A percentile compares a stretch with the other conserved stretches of the same genome.
phyloP scores from a whole-genome alignment of 2,797 vertebrate species.

The Scyliorhinus canicula region DNA sequence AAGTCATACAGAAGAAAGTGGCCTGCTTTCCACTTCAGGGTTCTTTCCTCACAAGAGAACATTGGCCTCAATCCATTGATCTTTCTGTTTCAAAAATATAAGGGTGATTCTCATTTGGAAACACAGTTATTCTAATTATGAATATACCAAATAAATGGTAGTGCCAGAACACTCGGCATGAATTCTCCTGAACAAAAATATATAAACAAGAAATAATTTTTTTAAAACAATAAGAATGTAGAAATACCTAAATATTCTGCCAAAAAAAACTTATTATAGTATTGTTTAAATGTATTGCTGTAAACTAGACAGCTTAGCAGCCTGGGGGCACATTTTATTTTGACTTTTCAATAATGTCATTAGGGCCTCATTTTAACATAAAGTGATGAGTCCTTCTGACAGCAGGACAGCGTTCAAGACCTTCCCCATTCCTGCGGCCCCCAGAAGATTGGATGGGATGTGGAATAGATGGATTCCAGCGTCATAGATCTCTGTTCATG shows the following conservation, averaged over 20 bases:
- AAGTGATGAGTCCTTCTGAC: neutral
- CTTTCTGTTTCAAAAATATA: neutral
- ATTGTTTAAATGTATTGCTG: neutral
- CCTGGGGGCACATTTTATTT: neutral
- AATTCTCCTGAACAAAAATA: neutral
- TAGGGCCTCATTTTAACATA: neutral
- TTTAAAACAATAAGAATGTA: neutral
- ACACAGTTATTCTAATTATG: neutral
- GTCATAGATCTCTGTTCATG: neutral
- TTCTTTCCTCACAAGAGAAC: neutral
- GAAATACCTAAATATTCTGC: neutral
- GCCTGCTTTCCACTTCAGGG: neutral
- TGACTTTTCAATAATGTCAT: neutral
- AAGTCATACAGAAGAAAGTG: neutral
- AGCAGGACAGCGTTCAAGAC: neutral
- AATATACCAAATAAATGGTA: neutral
- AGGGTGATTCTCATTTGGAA: neutral
- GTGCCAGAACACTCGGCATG: neutral
- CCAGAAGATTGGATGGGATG: too few relatives aligned
- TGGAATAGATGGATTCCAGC: neutral
- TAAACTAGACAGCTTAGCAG: neutral
- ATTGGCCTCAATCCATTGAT: neutral
- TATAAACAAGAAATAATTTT: neutral
- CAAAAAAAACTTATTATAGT: neutral
- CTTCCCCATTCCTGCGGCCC: neutral